These are phyloP conservation scores for Pandemis heparana DNA, from an alignment of 2,888 invertebrate species.

Conservation along the genomic window DNA sequence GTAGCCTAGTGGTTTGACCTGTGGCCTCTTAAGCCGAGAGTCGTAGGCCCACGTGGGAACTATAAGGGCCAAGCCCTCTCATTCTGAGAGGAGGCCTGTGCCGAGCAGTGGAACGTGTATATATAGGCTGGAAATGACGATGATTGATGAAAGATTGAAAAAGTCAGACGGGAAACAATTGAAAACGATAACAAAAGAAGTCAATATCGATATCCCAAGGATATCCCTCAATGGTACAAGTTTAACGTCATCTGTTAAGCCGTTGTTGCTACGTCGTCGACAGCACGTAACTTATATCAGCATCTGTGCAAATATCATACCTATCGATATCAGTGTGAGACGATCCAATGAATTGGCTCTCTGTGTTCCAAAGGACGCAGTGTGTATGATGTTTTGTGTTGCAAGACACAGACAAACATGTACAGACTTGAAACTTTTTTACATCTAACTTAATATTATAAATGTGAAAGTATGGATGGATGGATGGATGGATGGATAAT, in stretches of 20 bases:
- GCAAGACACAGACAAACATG: not conserved
- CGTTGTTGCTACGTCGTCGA: slow-evolving; percentile 2
- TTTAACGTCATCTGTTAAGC: not conserved
- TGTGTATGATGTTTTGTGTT: not conserved
- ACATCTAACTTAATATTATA: too few relatives aligned
- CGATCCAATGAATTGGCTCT: not conserved
- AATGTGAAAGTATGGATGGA: too few relatives aligned
- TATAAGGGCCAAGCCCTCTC: too few relatives aligned
- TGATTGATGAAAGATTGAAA: not conserved
- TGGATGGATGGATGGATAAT: too few relatives aligned
- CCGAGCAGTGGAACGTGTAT: too few relatives aligned
- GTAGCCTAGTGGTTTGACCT: too few relatives aligned
- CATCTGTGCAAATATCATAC: slow-evolving; percentile 12
- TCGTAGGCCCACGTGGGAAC: too few relatives aligned
- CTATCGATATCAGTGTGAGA: not conserved
- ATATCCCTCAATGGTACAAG: not conserved
- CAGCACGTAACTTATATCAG: not conserved
- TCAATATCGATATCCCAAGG: not conserved
- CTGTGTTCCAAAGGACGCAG: not conserved
- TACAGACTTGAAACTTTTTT: too few relatives aligned
- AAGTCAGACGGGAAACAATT: not conserved
- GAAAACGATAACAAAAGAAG: not conserved
- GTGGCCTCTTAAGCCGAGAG: too few relatives aligned
- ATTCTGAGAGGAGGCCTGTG: too few relatives aligned
- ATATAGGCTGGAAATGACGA: too few relatives aligned